phyloP scores from a whole-genome alignment of 1,140 invertebrate genomes.

The Drosophila mojavensis region DNA sequence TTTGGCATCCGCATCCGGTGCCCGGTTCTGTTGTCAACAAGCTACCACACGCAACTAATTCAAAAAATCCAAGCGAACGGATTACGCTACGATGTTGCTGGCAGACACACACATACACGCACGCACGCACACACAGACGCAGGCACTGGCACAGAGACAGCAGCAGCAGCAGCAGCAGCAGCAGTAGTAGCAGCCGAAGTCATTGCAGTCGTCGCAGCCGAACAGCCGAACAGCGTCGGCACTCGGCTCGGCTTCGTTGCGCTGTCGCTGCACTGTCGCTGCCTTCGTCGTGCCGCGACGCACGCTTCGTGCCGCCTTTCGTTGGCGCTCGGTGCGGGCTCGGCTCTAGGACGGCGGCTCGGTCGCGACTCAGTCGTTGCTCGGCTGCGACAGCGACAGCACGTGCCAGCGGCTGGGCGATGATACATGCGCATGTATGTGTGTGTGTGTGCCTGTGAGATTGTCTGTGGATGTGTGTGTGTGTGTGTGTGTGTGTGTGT shows the following conservation, averaged over 20 bases:
- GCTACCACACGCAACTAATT: slow-evolving; percentile 83
- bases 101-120: neutral
- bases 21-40: slow-evolving; percentile 83
- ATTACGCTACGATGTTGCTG: slow-evolving; percentile 53
- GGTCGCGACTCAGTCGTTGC: slow-evolving; percentile 43
- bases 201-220: neutral
- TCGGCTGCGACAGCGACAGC: slow-evolving; percentile 39
- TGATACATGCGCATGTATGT: neutral
- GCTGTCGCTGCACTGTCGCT: neutral
- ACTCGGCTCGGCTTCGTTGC: neutral
- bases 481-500: slow-evolving; percentile 16
- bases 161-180: neutral
- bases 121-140: neutral
- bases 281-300: neutral
- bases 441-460: neutral
- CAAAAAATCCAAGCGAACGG: slow-evolving; percentile 81
- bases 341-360: neutral
- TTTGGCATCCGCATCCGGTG: slow-evolving; percentile 73
- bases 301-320: neutral
- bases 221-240: neutral
- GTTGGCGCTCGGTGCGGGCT: neutral
- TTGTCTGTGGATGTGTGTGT: neutral
- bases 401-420: slow-evolving; percentile 49
- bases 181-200: slow-evolving; percentile 1
- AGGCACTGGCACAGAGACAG: no score